Conservation (phyloP, 1,140 invertebrate species). For the Ditylenchus dipsaci region DNA sequence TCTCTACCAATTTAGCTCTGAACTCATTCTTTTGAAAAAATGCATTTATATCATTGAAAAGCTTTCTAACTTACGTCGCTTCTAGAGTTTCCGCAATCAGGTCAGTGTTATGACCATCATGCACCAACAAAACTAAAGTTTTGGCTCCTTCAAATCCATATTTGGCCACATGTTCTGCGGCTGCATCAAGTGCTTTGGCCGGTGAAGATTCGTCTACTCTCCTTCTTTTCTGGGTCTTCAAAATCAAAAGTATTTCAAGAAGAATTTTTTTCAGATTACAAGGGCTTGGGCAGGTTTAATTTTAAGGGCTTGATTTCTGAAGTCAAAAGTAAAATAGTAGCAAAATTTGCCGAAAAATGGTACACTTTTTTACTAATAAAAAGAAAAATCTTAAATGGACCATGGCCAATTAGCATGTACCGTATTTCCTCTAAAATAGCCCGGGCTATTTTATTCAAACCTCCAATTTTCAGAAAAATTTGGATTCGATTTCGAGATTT, state of each 20-base stretch:
- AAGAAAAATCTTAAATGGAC: too few relatives aligned
- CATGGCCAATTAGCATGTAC: too few relatives aligned
- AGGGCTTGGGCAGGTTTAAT: too few relatives aligned
- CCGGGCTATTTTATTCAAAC: too few relatives aligned
- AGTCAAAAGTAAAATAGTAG: too few relatives aligned
- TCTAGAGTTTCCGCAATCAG: constrained; percentile 12
- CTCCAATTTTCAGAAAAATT: too few relatives aligned
- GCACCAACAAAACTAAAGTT: constrained; percentile 20
- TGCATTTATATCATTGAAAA: neutral
- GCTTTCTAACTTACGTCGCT: constrained; percentile 5
- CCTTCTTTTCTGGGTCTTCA: neutral
- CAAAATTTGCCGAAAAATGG: too few relatives aligned
- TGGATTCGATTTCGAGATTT: too few relatives aligned
- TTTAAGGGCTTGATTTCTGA: too few relatives aligned
- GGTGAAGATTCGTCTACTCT: constrained; percentile 9
- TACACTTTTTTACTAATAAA: too few relatives aligned
- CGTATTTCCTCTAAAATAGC: too few relatives aligned
- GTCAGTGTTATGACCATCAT: constrained; percentile 22
- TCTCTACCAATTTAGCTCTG: constrained; percentile 6
- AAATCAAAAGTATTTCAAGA: constrained; percentile 8
- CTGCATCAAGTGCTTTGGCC: constrained; percentile 4
- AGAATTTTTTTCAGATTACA: too few relatives aligned
- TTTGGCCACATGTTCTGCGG: neutral
- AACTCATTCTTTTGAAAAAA: neutral
- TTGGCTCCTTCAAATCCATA: neutral